Conservation (phyloP, 2,797 vertebrate genomes). For the Squalus acanthias region DNA sequence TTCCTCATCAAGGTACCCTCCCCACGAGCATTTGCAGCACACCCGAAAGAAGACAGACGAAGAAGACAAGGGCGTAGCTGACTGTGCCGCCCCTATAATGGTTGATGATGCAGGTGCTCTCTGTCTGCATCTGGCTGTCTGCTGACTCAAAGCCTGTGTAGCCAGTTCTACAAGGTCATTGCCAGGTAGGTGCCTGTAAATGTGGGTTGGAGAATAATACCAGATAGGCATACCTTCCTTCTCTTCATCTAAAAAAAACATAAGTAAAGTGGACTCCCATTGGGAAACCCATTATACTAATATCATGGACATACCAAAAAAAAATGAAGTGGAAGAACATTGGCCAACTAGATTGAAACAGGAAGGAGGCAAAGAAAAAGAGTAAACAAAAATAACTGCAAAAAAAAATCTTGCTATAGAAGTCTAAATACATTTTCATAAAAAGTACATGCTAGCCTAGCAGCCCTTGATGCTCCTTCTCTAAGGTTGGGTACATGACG, state of each 20-base stretch:
- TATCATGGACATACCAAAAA: not conserved
- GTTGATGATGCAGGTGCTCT: not conserved
- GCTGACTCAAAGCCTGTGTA: not conserved
- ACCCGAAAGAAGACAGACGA: not conserved
- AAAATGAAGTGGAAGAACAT: not conserved
- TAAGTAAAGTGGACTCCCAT: not conserved
- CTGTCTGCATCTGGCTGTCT: not conserved
- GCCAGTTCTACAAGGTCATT: not conserved
- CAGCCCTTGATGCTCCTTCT: not conserved
- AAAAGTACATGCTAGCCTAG: not conserved
- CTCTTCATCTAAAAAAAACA: not conserved
- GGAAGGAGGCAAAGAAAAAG: not conserved
- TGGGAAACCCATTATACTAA: not conserved
- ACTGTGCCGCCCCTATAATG: not conserved
- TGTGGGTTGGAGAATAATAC: not conserved
- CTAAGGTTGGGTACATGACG: not conserved
- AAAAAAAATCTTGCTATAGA: not conserved
- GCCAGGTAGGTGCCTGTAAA: not conserved
- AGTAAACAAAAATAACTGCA: not conserved
- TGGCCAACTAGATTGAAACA: not conserved
- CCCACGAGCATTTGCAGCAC: not conserved
- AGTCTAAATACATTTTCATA: not conserved
- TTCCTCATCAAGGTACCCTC: not conserved
- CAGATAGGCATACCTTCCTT: not conserved
- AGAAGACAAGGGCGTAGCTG: not conserved